A percentile compares a stretch with the other conserved stretches of the same genome.
These are phyloP conservation scores for Leguminivora glycinivorella DNA, from an alignment of 1,140 invertebrate species.

Conservation along the genomic window DNA sequence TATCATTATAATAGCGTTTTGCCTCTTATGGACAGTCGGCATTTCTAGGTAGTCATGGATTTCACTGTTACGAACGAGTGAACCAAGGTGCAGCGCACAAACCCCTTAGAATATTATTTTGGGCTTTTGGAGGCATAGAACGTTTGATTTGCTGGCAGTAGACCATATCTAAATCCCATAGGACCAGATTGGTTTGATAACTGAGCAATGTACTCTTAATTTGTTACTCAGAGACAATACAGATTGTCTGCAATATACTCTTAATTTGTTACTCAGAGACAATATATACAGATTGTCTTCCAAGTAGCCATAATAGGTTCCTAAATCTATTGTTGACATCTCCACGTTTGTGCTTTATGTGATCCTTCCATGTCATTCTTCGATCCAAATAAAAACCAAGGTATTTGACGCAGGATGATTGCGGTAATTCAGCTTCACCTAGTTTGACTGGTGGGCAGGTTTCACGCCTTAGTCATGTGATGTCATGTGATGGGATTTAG, in stretches of 20 bases:
- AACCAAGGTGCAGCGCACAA: too few relatives aligned
- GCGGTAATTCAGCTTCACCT: background rate
- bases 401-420: conserved; percentile 15
- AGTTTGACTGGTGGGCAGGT: conserved; percentile 3
- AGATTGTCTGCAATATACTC: conserved; percentile 21
- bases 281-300: background rate
- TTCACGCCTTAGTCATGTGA: conserved; percentile 17
- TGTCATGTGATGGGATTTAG: conserved; percentile 20
- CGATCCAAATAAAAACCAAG: conserved; percentile 15
- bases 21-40: too few relatives aligned
- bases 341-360: background rate
- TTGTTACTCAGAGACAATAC: conserved; percentile 11
- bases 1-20: too few relatives aligned
- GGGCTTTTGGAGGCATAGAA: conserved; percentile 11
- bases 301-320: conserved; percentile 14
- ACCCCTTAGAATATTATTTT: conserved; percentile 26
- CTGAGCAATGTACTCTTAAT: conserved; percentile 10
- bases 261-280: conserved; percentile 9
- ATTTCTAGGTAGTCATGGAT: too few relatives aligned
- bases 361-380: conserved; percentile 15
- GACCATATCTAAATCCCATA: conserved; percentile 10
- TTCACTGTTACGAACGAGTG: too few relatives aligned
- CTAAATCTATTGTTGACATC: conserved; percentile 9
- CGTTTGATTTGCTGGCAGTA: conserved; percentile 8
- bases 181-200: conserved; percentile 13